Evolutionary conservation across 2,113 vertebrate genomes (phyloP), one percentile per base, ranked within the genome.

Genomic region (Psephotus haematonotus): DNA sequence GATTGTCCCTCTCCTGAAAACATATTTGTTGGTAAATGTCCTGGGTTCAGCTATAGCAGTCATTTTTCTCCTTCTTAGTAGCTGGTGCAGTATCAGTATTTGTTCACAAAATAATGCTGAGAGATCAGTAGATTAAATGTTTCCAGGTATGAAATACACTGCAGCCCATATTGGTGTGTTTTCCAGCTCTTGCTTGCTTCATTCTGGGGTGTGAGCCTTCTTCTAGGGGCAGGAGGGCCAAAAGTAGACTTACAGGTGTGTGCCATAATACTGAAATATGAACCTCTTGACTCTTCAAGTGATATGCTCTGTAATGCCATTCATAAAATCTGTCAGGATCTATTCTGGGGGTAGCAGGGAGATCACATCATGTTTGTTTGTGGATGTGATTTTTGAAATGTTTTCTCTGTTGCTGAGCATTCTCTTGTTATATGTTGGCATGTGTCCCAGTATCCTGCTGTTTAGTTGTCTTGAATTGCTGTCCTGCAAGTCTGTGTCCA

Each of bases 171-270:
- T 28, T 35, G 27, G 11, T 85, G 47, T 64, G 68, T 57, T 93
- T 75, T 80, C 24, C 17, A 55, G 27, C 12, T 83, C 29, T 64
- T 63, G 10, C 47, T 64, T 64, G 41, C 55, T 80, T 75, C 13
- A 11, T 84, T 63, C 41, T 63, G 33, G 41, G 13, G 23, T 68
- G 12, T 79, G 52, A 72, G 52, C 31, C 12, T 1, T 29, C 35
- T 79, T 43, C 7, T 65, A 28, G 59, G 52, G 31, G 7, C 2
- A 0, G 22, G 8, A 9, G 8, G 20, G 3, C 7, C 14, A 27
- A 70, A 76, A 35, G 25, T 53, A 87, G 41, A 39, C 16, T 52
- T 50, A 9, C 37, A 9, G 13, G 29, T 52, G 25, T 84, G 35
- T 1, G 1, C n/a, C 8, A 6, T 64, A 63, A 72, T 55, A 39